Base-by-base conservation (phyloP, 2,888 invertebrate genomes). In the Drosophila acutilabella region DNA sequence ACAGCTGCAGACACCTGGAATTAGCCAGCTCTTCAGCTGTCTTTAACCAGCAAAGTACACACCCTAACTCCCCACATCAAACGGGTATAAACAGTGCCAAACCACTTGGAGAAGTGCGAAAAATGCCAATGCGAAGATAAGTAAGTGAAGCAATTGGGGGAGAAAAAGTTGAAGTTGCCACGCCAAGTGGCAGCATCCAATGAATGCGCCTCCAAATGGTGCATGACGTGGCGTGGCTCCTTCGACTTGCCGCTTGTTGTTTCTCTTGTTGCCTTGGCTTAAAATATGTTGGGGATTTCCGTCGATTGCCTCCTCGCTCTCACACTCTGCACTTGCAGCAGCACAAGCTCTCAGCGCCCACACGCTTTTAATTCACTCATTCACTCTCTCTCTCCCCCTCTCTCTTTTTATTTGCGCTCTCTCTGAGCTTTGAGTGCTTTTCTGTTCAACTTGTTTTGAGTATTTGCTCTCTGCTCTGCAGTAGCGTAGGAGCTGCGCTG, bases 241-340 rank as follows among this genome's bases (percentile, higher is more conserved):
- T 81, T 59, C 41, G 36, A 47, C 61, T 71, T 47, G 16, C 16
- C 58, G 41, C n/a, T 16, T 41, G 59, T 44, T 69, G 48, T 53
- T 57, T 47, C 36, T 59, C 26, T 47, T 64, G 57, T 41, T 66
- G 42, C 16, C 42, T 47, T 51, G 54, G 47, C 60, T 75, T 64
- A 20, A 75, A 59, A 74, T 68, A 80, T 70, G 67, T 16, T 86
- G 88, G 83, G 81, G 89, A 83, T 83, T 83, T 83, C 83, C 83
- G 75, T 51, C 47, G 58, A 6, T 58, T 59, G 40, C 33, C 40
- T 2, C n/a, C 18, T 8, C 11, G 26, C 26, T 54, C 26, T 54
- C 18, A 14, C 45, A 6, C 33, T 44, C 16, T 20, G 33, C 53
- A 36, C 42, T 47, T 59, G 51, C 54, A 33, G n/a, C 52, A 64